phyloP scores from a whole-genome alignment of 2,888 invertebrate genomes.

The Tetramorium bicarinatum region DNA sequence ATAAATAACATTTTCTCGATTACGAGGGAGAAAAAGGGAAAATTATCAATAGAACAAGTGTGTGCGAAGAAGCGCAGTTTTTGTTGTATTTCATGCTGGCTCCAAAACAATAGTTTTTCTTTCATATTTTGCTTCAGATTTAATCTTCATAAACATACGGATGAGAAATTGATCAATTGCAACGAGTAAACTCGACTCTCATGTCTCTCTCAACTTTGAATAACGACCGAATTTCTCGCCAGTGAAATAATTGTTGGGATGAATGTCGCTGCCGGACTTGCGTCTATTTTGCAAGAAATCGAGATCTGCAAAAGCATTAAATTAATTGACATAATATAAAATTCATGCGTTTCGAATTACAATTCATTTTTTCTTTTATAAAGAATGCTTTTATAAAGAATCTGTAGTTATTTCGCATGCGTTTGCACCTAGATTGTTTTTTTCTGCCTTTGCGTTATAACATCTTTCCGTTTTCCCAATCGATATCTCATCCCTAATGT shows the following conservation, averaged over 20 bases:
- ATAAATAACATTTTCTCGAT: background rate
- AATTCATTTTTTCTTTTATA: too few species aligned
- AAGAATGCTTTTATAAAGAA: too few species aligned
- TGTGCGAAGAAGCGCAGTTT: background rate
- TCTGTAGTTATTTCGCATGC: too few species aligned
- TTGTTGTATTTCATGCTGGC: background rate
- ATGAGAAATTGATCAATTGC: background rate
- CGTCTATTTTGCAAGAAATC: background rate
- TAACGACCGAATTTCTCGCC: background rate
- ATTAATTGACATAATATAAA: background rate
- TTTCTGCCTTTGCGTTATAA: too few species aligned
- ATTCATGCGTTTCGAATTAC: too few species aligned
- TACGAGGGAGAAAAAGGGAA: background rate
- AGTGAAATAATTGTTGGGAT: background rate
- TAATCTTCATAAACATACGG: background rate
- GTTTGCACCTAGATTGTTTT: too few species aligned
- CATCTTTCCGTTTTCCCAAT: too few species aligned
- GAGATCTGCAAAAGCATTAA: background rate
- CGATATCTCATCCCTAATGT: too few species aligned
- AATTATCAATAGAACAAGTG: background rate
- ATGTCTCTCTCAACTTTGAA: background rate
- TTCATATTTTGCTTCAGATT: background rate
- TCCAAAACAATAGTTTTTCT: too few species aligned
- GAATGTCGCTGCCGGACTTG: background rate
- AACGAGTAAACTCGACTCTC: background rate